Evolutionary conservation across 1,140 invertebrate genomes (phyloP).

Genomic region (Drosophila sucinea): DNA sequence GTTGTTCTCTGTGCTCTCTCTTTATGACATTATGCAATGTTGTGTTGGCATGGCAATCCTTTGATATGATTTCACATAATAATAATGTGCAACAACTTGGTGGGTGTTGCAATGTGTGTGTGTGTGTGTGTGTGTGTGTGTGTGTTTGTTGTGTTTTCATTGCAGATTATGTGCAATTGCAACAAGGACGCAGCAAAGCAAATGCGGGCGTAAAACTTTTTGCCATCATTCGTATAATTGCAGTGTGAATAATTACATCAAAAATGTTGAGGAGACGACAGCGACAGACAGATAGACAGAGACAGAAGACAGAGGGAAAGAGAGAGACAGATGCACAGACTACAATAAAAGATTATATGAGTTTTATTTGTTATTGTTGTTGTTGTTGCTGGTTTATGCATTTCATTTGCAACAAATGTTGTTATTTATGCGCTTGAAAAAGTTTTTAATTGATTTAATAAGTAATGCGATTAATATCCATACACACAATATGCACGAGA

Average conservation of each 20-base stretch:
- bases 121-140: neutral
- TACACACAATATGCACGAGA: slow-evolving; percentile 49
- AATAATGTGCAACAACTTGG: slow-evolving; percentile 48
- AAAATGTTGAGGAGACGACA: slow-evolving; percentile 50
- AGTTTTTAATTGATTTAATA: slow-evolving; percentile 81
- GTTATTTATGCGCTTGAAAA: slow-evolving; percentile 80
- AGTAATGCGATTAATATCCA: slow-evolving; percentile 76
- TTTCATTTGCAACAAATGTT: slow-evolving; percentile 65
- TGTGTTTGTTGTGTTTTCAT: slow-evolving; percentile 60
- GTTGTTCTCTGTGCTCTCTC: slow-evolving; percentile 10
- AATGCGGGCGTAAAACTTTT: slow-evolving; percentile 61
- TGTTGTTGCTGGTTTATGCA: slow-evolving; percentile 1
- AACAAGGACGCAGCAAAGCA: slow-evolving; percentile 61
- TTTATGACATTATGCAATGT: slow-evolving; percentile 70
- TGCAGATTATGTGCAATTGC: slow-evolving; percentile 72
- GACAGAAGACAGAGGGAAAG: slow-evolving; percentile 2
- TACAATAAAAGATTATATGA: slow-evolving; percentile 73
- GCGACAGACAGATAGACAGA: slow-evolving; percentile 33
- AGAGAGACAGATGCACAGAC: slow-evolving; percentile 45
- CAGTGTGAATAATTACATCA: slow-evolving; percentile 79
- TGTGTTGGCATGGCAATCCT: slow-evolving; percentile 66
- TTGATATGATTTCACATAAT: slow-evolving; percentile 78
- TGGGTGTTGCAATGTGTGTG: neutral
- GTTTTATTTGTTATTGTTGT: neutral
- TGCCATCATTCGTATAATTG: slow-evolving; percentile 77